A percentile compares a stretch with the other conserved stretches of the same genome.
These are phyloP conservation scores for Boloria euphrosyne DNA, from an alignment of 2,888 invertebrate species.

Conservation along the genomic window DNA sequence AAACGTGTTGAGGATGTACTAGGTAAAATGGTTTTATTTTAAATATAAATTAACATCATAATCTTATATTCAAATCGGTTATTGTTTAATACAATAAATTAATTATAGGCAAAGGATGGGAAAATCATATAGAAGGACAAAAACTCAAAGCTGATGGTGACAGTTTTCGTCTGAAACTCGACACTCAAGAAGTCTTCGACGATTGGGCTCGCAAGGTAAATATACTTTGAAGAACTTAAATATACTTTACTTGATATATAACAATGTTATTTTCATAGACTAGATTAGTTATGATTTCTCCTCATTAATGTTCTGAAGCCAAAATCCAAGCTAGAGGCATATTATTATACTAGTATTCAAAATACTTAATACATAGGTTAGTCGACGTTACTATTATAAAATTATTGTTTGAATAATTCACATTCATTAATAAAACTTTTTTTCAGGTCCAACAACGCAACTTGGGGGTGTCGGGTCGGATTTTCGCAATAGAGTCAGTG, in stretches of 20 bases:
- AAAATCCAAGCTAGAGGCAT: neutral
- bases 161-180: constrained; percentile 97
- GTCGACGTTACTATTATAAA: neutral
- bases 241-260: neutral
- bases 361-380: too few species aligned
- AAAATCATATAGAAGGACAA: constrained; percentile 99
- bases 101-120: constrained; percentile 94
- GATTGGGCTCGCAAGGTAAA: constrained; percentile 95
- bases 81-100: neutral
- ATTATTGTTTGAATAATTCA: neutral
- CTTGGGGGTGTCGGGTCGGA: constrained; percentile 95
- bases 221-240: neutral
- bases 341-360: neutral
- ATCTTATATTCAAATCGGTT: too few species aligned
- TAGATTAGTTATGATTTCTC: too few species aligned
- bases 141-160: constrained; percentile 98
- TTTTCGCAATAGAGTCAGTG: constrained; percentile 95
- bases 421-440: neutral
- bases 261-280: too few species aligned
- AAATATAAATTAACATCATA: neutral
- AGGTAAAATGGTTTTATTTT: constrained; percentile 75
- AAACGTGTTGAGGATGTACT: constrained; percentile 99
- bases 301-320: neutral
- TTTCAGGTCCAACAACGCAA: constrained; percentile 92
- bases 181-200: constrained; percentile 98